Evolutionary conservation across 2,797 vertebrate genomes (phyloP), one percentile per base, ranked within the genome.

Genomic region (Eupleurogrammus muticus): DNA sequence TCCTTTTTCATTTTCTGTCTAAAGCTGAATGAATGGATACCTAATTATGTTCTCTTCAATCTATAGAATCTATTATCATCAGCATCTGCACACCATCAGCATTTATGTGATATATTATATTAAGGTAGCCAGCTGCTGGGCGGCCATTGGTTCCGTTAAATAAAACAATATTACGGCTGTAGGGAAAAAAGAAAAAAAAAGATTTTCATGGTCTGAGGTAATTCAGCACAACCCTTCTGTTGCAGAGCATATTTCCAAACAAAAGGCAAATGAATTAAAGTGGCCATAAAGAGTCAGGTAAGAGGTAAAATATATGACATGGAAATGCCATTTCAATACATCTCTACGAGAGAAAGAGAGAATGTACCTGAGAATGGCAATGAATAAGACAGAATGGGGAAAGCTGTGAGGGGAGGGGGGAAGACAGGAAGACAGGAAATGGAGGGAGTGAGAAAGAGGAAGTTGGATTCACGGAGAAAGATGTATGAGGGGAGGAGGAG

Each of bases 221-320:
- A 79, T 70, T 75, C 47, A 46, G 54, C 20, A 65, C 65, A 79
- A 47, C 32, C 3, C 61, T 65, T 73, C 53, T 36, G 60, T 70
- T 57, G 61, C 56, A 55, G 54, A 66, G 51, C 28, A 57, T 47
- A 77, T 73, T 76, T 72, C 38, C 59, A 60, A 79, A 79, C 46
- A 80, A 76, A 73, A 28, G 11, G 59, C 69, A 34, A 44, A 69
- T 84, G 34, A 83, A 84, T 82, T 75, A 61, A 78, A 79, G 36
- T 55, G 66, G 47, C 32, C 52, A 49, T 79, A 81, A 86, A 86
- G 70, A 53, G 55, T 71, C n/a, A 77, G 68, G 70, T 54, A 68
- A 48, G 57, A 48, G 64, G 62, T 42, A 58, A 53, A 80, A 73
- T 79, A 75, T 70, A 85, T 11, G 38, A 74, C 46, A 50, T 9